Percentiles rank a stretch among this genome's conserved stretches.
phyloP scores from a whole-genome alignment of 2,113 vertebrate species.

The Gopherus evgoodei region DNA sequence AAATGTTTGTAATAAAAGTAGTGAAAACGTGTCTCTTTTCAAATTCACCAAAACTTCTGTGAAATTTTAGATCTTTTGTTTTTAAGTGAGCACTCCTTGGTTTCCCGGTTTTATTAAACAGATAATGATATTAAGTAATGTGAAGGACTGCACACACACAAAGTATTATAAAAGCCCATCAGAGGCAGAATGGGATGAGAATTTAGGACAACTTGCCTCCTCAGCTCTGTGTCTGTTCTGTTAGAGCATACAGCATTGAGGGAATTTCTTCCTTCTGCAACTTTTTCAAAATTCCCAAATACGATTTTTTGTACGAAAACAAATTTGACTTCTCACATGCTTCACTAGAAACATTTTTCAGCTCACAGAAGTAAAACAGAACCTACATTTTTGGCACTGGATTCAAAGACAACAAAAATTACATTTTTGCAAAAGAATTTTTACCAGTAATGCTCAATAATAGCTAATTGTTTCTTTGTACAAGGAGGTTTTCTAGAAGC shows the following conservation, averaged over 20 bases:
- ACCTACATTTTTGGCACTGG: neutral
- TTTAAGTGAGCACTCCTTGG: neutral
- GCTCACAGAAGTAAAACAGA: neutral
- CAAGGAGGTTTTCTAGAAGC: neutral
- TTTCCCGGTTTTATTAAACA: neutral
- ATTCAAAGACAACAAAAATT: neutral
- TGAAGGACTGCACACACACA: neutral
- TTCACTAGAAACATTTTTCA: neutral
- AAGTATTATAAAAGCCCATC: neutral
- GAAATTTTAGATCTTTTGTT: neutral
- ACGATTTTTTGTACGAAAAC: neutral
- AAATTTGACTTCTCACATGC: neutral
- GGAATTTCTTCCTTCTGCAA: neutral
- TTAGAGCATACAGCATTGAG: neutral
- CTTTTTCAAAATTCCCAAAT: neutral
- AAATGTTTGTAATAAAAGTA: neutral
- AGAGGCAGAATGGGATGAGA: neutral
- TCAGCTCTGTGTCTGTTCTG: fast-evolving
- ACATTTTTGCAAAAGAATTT: neutral
- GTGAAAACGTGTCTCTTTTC: neutral
- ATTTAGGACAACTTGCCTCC: fast-evolving
- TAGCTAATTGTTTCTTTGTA: neutral
- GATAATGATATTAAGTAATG: fast-evolving
- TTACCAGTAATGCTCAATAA: neutral
- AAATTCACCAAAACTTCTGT: fast-evolving